Percentiles rank a stretch among this genome's conserved stretches.
Evolutionary conservation across 2,888 invertebrate species (phyloP).

Genomic region (Apoderus coryli): DNA sequence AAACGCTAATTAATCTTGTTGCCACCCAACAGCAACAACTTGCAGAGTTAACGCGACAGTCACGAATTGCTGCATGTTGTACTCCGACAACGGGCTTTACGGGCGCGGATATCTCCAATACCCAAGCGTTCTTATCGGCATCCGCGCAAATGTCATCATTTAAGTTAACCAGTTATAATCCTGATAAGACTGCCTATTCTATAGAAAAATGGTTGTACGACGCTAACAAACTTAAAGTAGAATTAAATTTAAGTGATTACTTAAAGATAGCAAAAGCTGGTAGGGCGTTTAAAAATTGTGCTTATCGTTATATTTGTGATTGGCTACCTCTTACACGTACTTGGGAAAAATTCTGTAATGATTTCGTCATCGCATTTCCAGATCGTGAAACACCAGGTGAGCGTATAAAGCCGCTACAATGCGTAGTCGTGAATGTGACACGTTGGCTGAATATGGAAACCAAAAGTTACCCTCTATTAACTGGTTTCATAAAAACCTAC

Average conservation of each 20-base stretch:
- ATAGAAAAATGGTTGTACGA: conserved; percentile 17
- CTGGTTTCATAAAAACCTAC: conserved; percentile 5
- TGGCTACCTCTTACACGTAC: conserved; percentile 16
- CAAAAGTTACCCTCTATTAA: conserved; percentile 9
- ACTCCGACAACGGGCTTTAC: conserved; percentile 1
- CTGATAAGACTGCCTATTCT: conserved; percentile 12
- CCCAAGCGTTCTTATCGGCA: neutral
- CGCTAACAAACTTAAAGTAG: conserved; percentile 15
- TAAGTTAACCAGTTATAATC: conserved; percentile 10
- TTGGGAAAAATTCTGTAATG: conserved; percentile 16
- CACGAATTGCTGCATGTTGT: neutral
- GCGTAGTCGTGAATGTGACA: conserved; percentile 12
- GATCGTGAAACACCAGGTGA: conserved; percentile 17
- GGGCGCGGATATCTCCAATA: neutral
- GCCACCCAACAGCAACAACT: conserved; percentile 10
- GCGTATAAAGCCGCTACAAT: conserved; percentile 14
- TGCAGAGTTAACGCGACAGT: conserved; percentile 8
- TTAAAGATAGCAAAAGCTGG: conserved; percentile 17
- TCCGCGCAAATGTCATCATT: conserved; percentile 1
- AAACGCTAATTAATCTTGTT: conserved; percentile 9
- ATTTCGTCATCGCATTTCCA: conserved; percentile 16
- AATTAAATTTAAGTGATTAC: conserved; percentile 14
- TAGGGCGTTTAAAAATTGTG: conserved; percentile 16
- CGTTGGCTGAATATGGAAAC: conserved; percentile 13
- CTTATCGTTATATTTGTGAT: conserved; percentile 14